Percentiles rank a stretch among this genome's conserved stretches.
These are phyloP conservation scores for Malachius bipustulatus DNA, from an alignment of 2,888 invertebrate genomes.

Conservation along the genomic window DNA sequence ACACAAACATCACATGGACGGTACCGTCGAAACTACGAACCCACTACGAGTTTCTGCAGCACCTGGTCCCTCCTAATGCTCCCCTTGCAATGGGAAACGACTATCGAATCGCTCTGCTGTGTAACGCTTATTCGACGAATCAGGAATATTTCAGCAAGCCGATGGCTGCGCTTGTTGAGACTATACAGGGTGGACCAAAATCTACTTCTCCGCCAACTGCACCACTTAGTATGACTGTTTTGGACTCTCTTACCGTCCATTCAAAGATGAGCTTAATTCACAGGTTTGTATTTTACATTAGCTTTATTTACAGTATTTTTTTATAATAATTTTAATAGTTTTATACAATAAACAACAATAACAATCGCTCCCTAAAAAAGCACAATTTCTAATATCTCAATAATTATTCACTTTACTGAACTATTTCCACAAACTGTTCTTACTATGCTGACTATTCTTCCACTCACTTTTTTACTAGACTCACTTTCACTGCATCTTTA, in stretches of 20 bases:
- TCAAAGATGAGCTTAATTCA: conserved; percentile 73
- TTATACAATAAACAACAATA: no score
- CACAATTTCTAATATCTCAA: no score
- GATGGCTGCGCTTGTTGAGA: conserved; percentile 85
- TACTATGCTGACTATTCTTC: no score
- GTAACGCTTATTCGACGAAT: conserved; percentile 92
- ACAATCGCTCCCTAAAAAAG: no score
- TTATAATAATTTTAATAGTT: no score
- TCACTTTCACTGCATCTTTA: no score
- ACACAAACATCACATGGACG: conserved; percentile 44
- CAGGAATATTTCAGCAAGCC: conserved; percentile 83
- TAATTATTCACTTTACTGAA: no score
- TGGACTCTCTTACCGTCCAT: conserved; percentile 90
- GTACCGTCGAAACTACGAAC: conserved; percentile 31
- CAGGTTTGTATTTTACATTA: conserved; percentile 77
- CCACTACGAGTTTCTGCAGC: conserved; percentile 66
- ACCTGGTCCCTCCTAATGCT: conserved; percentile 60
- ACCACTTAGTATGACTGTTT: conserved; percentile 77
- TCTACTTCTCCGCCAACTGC: conserved; percentile 53
- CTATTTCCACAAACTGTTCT: no score
- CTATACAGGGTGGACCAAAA: conserved; percentile 51
- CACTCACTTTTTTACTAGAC: no score
- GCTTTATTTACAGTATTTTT: no score
- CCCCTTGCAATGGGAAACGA: conserved; percentile 71
- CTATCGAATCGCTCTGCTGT: conserved; percentile 80